A percentile compares a stretch with the other conserved stretches of the same genome.
These are phyloP conservation scores for Genyomyrus donnyi DNA, from an alignment of 2,113 vertebrate species.

Conservation along the genomic window DNA sequence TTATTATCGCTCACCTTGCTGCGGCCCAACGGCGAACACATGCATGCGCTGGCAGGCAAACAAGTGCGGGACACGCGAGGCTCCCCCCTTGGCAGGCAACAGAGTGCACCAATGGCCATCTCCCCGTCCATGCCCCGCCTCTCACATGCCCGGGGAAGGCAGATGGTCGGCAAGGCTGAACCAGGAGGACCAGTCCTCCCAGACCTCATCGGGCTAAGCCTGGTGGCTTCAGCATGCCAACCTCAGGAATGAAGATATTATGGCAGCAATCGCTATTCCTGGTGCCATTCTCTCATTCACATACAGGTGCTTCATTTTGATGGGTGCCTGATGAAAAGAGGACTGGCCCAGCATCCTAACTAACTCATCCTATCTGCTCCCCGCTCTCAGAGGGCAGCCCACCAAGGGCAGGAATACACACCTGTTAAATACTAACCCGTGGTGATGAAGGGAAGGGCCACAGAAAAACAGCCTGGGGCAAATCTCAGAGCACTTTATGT, in stretches of 20 bases:
- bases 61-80: not conserved
- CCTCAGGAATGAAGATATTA: not conserved
- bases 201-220: not conserved
- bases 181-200: not conserved
- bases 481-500: not conserved
- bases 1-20: not conserved
- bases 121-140: not conserved
- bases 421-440: not conserved
- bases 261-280: not conserved
- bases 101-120: not conserved
- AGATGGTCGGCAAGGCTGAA: not conserved
- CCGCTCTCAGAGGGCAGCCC: not conserved
- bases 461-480: not conserved
- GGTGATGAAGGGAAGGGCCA: not conserved
- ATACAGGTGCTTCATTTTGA: not conserved
- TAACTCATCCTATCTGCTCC: not conserved
- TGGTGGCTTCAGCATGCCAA: not conserved
- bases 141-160: not conserved
- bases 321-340: not conserved
- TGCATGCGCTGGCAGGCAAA: not conserved
- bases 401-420: not conserved
- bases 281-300: not conserved
- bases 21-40: not conserved
- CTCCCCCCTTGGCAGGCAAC: not conserved
- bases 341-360: not conserved